Percentiles rank a stretch among this genome's conserved stretches.
Evolutionary conservation across 2,888 invertebrate genomes (phyloP).

Genomic region (Drosophila formosana): DNA sequence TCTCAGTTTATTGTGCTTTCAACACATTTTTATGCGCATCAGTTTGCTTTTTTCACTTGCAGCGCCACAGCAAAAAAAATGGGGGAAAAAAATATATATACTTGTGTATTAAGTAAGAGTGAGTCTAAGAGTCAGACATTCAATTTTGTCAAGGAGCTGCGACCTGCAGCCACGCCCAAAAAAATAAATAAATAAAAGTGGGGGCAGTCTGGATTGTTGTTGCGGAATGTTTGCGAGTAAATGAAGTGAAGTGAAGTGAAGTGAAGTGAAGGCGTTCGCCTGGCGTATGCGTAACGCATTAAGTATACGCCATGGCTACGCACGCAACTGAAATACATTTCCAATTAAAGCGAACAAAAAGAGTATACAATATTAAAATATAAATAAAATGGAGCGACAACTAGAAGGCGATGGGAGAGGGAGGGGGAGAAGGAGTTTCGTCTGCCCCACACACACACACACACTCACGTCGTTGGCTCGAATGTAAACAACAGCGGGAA

Average conservation of each 20-base stretch:
- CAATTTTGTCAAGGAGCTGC: conserved; percentile 25
- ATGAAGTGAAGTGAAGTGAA: neutral
- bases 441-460: conserved; percentile 12
- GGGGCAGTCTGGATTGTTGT: neutral
- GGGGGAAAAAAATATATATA: conserved; percentile 1
- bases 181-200: conserved; percentile 12
- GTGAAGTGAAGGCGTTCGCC: neutral
- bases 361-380: conserved; percentile 8
- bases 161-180: conserved; percentile 51
- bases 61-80: neutral
- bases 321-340: conserved; percentile 35
- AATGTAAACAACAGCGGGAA: conserved; percentile 22
- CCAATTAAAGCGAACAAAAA: conserved; percentile 31
- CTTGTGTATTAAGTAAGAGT: conserved; percentile 21
- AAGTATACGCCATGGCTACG: conserved; percentile 57
- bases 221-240: neutral
- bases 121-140: conserved; percentile 22
- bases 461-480: neutral
- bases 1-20: neutral
- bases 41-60: neutral
- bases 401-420: neutral
- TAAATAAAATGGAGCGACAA: conserved; percentile 9
- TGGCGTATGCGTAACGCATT: conserved; percentile 62
- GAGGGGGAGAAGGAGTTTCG: neutral
- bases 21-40: too few species aligned